phyloP scores from a whole-genome alignment of 2,113 vertebrate species.

The Balaeniceps rex region DNA sequence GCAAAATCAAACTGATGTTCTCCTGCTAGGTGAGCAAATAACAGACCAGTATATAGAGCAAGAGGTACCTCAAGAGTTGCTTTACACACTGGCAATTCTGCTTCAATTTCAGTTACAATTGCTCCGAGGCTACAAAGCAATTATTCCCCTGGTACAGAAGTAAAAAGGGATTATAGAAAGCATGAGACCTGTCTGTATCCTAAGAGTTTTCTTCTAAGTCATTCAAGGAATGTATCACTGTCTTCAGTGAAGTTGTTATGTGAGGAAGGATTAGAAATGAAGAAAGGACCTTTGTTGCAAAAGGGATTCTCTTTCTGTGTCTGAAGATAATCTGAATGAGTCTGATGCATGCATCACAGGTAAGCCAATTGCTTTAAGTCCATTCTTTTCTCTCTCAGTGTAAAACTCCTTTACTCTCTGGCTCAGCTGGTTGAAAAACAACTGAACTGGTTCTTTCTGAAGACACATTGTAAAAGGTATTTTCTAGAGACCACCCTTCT shows the following conservation, averaged over 20 bases:
- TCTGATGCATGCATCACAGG: neutral
- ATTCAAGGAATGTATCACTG: neutral
- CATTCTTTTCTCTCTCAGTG: neutral
- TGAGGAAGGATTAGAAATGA: neutral
- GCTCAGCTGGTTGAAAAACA: neutral
- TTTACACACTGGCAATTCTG: neutral
- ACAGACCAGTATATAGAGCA: accelerated
- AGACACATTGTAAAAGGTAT: neutral
- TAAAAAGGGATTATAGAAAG: neutral
- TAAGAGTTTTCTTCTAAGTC: neutral
- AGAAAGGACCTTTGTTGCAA: neutral
- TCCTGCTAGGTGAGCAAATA: neutral
- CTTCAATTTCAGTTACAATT: neutral
- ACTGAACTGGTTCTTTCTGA: neutral
- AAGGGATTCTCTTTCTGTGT: neutral
- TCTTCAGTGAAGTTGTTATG: neutral
- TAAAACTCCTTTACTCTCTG: neutral
- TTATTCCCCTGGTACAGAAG: neutral
- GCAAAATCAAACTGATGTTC: neutral
- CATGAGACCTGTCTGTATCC: neutral
- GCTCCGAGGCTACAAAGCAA: neutral
- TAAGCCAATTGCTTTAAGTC: neutral
- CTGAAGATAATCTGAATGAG: neutral
- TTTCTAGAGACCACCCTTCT: neutral
- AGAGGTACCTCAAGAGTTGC: neutral